Evolutionary conservation across 2,888 invertebrate genomes (phyloP).

Genomic region (Yponomeuta sedellus): DNA sequence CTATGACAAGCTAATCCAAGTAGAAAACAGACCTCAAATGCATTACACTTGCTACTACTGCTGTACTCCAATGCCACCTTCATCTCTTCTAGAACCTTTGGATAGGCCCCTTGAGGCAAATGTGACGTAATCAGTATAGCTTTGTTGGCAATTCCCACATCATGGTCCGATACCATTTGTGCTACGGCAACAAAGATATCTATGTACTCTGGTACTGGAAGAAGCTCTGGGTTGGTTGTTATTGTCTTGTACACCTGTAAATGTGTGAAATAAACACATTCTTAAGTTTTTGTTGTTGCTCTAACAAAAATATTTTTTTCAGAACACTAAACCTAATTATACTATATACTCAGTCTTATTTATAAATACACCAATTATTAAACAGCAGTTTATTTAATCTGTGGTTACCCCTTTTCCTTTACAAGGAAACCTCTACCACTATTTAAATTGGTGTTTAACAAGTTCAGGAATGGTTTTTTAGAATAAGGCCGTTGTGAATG

Average conservation of each 20-base stretch:
- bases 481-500: too few species aligned
- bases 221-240: slow-evolving; percentile 34
- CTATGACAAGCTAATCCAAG: background rate
- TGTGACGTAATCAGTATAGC: slow-evolving; percentile 74
- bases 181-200: slow-evolving; percentile 75
- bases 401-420: too few species aligned
- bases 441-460: too few species aligned
- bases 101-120: slow-evolving; percentile 70
- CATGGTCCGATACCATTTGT: slow-evolving; percentile 76
- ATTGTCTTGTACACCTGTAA: slow-evolving; percentile 57
- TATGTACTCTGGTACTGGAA: slow-evolving; percentile 62
- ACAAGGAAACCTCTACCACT: too few species aligned
- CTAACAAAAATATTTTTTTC: too few species aligned
- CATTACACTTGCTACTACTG: slow-evolving; percentile 79
- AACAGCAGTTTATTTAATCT: too few species aligned
- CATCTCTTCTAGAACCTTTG: slow-evolving; percentile 73
- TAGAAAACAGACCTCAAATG: slow-evolving; percentile 76
- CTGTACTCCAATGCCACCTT: slow-evolving; percentile 73
- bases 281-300: too few species aligned
- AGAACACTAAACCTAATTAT: background rate
- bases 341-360: background rate
- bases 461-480: too few species aligned
- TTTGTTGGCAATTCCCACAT: slow-evolving; percentile 76
- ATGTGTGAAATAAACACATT: slow-evolving; percentile 18
- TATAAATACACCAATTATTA: too few species aligned